A percentile compares a stretch with the other conserved stretches of the same genome.
These are phyloP conservation scores for Andricus curvator DNA, from an alignment of 2,888 invertebrate species.

Conservation along the genomic window DNA sequence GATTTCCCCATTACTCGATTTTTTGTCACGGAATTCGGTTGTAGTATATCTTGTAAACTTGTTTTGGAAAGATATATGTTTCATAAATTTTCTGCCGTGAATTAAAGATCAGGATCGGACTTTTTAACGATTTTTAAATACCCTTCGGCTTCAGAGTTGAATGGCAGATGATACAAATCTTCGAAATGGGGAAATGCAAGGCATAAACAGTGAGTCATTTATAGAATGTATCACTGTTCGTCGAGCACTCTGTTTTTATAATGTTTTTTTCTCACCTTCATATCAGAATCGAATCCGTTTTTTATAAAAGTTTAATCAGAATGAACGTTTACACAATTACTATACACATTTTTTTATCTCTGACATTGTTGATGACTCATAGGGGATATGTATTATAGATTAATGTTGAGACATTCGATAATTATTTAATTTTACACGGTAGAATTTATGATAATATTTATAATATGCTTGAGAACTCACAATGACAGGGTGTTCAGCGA, in stretches of 20 bases:
- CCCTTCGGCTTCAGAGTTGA: neutral
- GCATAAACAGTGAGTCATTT: slow-evolving; percentile 33
- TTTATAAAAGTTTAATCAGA: neutral
- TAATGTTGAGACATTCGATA: neutral
- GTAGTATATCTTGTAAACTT: neutral
- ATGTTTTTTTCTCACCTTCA: slow-evolving; percentile 41
- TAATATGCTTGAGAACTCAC: too few species aligned
- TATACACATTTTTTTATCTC: neutral
- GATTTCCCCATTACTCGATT: neutral
- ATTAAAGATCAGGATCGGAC: neutral
- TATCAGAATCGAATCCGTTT: neutral
- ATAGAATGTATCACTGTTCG: slow-evolving; percentile 15
- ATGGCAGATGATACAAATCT: neutral
- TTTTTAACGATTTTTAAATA: neutral
- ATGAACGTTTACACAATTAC: too few species aligned
- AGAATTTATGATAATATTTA: slow-evolving; percentile 2
- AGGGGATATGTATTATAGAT: too few species aligned
- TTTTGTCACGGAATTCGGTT: neutral
- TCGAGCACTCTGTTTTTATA: neutral
- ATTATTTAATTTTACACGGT: neutral
- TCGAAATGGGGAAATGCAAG: neutral
- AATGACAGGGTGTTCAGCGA: too few species aligned
- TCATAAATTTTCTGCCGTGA: neutral
- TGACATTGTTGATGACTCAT: too few species aligned
- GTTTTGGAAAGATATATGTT: neutral